Evolutionary conservation across 2,113 vertebrate species (phyloP).

Genomic region (Xiphophorus hellerii): DNA sequence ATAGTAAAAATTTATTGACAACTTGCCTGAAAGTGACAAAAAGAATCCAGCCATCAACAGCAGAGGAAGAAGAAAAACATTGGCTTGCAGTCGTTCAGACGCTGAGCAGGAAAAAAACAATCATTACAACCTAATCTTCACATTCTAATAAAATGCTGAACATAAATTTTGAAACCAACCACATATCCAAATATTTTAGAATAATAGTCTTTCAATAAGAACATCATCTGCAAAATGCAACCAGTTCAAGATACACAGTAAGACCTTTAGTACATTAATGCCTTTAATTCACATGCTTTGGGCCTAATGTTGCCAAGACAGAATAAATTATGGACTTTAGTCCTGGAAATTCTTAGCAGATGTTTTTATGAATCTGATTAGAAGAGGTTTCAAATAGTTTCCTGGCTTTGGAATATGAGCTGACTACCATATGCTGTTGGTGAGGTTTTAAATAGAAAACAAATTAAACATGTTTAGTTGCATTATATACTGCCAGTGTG

Average conservation of each 20-base stretch:
- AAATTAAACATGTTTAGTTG: background rate
- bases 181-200: too few species aligned
- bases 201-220: too few species aligned
- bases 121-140: too few species aligned
- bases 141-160: too few species aligned
- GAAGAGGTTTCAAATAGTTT: background rate
- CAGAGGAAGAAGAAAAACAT: slow-evolving; percentile 37
- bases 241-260: background rate
- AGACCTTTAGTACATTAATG: background rate
- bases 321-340: background rate
- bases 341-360: background rate
- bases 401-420: background rate
- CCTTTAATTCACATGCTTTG: background rate
- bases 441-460: background rate
- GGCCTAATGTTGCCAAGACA: background rate
- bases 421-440: background rate
- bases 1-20: background rate
- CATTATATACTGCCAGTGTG: too few species aligned
- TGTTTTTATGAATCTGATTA: background rate
- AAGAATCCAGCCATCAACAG: slow-evolving; percentile 14
- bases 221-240: background rate
- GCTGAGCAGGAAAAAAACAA: slow-evolving; percentile 23
- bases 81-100: slow-evolving; percentile 16
- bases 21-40: slow-evolving; percentile 6
- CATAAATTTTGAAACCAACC: too few species aligned